phyloP scores from a whole-genome alignment of 2,888 invertebrate species.

The Aquatica leii region DNA sequence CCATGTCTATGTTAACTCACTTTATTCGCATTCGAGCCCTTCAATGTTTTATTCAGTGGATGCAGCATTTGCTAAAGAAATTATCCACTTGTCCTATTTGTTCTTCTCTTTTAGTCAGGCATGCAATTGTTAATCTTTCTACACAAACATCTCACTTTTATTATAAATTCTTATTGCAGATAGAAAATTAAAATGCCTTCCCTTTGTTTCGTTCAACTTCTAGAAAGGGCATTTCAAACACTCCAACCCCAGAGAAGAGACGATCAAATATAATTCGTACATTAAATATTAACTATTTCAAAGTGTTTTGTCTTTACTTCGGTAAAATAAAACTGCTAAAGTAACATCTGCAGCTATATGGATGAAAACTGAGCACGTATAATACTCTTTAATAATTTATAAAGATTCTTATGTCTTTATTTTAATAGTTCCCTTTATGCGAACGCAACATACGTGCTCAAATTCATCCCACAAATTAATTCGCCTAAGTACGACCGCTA shows the following conservation, averaged over 20 bases:
- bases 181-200: constrained; percentile 54
- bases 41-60: constrained; percentile 55
- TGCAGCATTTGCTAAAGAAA: constrained; percentile 57
- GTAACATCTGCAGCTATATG: constrained; percentile 28
- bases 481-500: background rate
- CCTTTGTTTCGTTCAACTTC: constrained; percentile 36
- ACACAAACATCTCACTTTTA: constrained; percentile 41
- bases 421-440: constrained; percentile 21
- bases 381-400: constrained; percentile 27
- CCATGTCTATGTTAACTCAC: constrained; percentile 46
- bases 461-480: background rate
- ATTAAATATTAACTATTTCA: constrained; percentile 30
- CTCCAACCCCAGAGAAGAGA: constrained; percentile 20
- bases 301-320: constrained; percentile 27
- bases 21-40: constrained; percentile 40
- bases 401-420: constrained; percentile 13
- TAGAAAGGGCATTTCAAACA: constrained; percentile 28
- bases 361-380: constrained; percentile 24
- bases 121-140: constrained; percentile 55
- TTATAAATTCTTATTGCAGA: constrained; percentile 51
- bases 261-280: constrained; percentile 29
- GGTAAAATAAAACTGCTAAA: constrained; percentile 24
- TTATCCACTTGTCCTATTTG: constrained; percentile 58
- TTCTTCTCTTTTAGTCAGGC: constrained; percentile 52
- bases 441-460: background rate